phyloP scores from a whole-genome alignment of 2,797 vertebrate genomes.

The Lepus townsendii region DNA sequence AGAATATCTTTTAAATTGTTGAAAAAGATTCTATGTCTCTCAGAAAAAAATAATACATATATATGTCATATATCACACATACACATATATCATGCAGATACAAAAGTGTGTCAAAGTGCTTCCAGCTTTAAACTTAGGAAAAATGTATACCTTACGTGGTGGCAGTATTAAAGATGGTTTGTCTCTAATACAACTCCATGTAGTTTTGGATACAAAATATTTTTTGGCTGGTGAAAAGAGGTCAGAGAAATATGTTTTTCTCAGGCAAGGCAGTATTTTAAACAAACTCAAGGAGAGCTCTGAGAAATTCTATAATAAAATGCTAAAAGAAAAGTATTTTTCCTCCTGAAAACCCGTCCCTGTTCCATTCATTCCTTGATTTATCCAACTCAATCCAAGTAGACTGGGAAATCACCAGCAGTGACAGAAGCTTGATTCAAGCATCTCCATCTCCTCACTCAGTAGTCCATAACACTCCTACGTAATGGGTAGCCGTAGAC shows the following conservation, averaged over 20 bases:
- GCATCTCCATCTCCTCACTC: background rate
- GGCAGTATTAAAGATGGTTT: slow-evolving; percentile 17
- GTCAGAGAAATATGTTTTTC: background rate
- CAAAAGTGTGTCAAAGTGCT: background rate
- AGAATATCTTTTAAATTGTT: background rate
- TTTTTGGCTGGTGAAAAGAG: background rate
- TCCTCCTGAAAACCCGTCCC: background rate
- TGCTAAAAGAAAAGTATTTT: background rate
- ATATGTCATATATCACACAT: no score
- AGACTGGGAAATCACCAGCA: background rate
- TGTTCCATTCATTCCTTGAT: background rate
- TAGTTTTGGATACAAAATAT: background rate
- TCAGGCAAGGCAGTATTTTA: background rate
- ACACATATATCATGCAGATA: background rate
- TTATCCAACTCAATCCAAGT: background rate
- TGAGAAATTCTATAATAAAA: background rate
- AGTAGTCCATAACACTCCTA: background rate
- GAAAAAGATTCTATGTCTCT: background rate
- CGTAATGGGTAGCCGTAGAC: background rate
- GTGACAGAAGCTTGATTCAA: background rate
- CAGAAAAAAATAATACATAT: background rate
- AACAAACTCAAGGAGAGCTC: background rate
- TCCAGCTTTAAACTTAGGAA: background rate
- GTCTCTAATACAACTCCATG: background rate
- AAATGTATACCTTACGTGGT: background rate